These are phyloP conservation scores for Crypturellus tataupa DNA, from an alignment of 2,797 vertebrate genomes.

Conservation along the genomic window DNA sequence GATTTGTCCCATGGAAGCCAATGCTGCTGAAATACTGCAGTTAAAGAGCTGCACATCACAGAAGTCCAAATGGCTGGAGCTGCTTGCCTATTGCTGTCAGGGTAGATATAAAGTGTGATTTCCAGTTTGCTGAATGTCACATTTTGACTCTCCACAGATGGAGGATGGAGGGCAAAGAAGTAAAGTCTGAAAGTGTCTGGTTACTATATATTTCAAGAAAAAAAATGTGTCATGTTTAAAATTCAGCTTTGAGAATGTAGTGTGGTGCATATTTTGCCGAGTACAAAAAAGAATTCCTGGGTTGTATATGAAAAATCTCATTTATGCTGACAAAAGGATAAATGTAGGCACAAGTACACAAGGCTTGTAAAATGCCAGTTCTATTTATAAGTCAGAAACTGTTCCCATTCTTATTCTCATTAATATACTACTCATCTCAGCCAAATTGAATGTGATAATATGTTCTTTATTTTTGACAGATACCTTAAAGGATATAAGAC, in stretches of 20 bases:
- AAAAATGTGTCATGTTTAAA: slow-evolving; percentile 51
- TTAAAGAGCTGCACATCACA: not conserved
- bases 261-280: slow-evolving; percentile 52
- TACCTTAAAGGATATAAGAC: slow-evolving; percentile 71
- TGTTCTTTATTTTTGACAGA: slow-evolving; percentile 75
- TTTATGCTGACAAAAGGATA: slow-evolving; percentile 76
- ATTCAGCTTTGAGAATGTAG: slow-evolving; percentile 45
- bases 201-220: slow-evolving; percentile 52
- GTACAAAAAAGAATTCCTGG: slow-evolving; percentile 5
- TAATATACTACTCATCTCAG: slow-evolving; percentile 70
- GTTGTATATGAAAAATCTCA: slow-evolving; percentile 49
- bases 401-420: slow-evolving; percentile 64
- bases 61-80: slow-evolving; percentile 19
- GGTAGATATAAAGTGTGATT: slow-evolving; percentile 56
- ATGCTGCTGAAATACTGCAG: slow-evolving; percentile 15
- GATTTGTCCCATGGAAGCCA: not conserved
- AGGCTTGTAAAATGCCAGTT: slow-evolving; percentile 61
- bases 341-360: slow-evolving; percentile 37
- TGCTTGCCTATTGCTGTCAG: slow-evolving; percentile 51
- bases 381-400: slow-evolving; percentile 66
- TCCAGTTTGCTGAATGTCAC: slow-evolving; percentile 51
- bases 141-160: slow-evolving; percentile 38
- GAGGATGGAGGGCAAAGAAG: slow-evolving; percentile 14
- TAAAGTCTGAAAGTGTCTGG: slow-evolving; percentile 8
- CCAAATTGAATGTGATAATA: slow-evolving; percentile 76